Evolutionary conservation across 2,113 vertebrate species (phyloP).

Genomic region (Myotis lucifugus): DNA sequence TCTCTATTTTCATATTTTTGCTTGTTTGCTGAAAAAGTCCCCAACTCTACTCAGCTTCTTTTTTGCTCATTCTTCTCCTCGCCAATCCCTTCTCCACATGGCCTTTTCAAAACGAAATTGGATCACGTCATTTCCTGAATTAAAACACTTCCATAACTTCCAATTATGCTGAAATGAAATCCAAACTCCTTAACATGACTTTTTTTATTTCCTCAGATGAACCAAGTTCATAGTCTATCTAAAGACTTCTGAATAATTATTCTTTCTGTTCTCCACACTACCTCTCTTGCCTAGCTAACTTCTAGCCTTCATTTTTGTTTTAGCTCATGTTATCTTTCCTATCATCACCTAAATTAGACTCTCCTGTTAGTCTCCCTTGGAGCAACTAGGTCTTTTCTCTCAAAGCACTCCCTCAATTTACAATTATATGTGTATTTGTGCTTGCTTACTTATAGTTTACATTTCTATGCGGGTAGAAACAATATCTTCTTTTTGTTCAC

Average conservation of each 20-base stretch:
- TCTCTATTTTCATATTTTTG: neutral
- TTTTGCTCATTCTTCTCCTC: neutral
- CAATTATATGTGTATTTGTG: neutral
- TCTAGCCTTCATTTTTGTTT: neutral
- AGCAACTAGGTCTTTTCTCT: neutral
- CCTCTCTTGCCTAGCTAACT: neutral
- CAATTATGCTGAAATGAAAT: conserved; percentile 2
- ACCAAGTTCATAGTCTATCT: neutral
- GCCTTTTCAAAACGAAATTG: neutral
- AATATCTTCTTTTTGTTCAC: neutral
- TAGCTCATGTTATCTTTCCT: neutral
- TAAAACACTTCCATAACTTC: conserved; percentile 37
- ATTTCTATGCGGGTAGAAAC: neutral
- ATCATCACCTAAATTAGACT: neutral
- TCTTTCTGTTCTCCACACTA: neutral
- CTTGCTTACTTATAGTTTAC: neutral
- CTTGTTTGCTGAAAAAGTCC: neutral
- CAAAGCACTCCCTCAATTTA: neutral
- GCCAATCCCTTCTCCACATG: neutral
- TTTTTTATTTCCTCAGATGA: conserved; percentile 13
- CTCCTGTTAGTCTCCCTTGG: neutral
- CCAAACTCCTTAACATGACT: neutral
- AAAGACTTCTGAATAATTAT: neutral
- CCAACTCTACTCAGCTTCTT: neutral
- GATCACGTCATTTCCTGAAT: neutral